Conservation (phyloP, 1,140 invertebrate genomes). For the Cydia pomonella region DNA sequence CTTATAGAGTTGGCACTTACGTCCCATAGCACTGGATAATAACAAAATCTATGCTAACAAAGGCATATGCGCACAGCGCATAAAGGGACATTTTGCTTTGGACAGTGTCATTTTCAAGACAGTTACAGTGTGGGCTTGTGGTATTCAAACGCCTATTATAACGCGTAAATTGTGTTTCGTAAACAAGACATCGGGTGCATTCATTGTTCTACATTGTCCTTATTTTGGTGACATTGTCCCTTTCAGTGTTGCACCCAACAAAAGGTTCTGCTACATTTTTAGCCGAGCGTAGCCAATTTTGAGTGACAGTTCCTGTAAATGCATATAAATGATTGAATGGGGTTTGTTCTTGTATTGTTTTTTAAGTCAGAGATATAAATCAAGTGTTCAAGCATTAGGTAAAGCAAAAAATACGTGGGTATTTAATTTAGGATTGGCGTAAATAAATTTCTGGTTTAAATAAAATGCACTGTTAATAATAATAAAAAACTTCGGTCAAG, state of each 20-base stretch:
- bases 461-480: too few species aligned
- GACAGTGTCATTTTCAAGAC: neutral
- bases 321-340: slow-evolving; percentile 44
- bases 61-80: neutral
- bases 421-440: neutral
- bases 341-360: slow-evolving; percentile 41
- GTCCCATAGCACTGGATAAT: neutral
- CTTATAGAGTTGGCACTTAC: neutral
- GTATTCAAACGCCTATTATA: slow-evolving; percentile 53
- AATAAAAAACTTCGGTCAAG: too few species aligned
- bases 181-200: slow-evolving; percentile 65
- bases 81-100: neutral
- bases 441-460: neutral
- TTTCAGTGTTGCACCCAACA: slow-evolving; percentile 37
- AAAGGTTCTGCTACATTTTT: slow-evolving; percentile 50
- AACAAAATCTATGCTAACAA: neutral
- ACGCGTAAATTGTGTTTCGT: slow-evolving; percentile 58
- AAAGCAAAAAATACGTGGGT: neutral
- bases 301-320: slow-evolving; percentile 54
- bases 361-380: slow-evolving; percentile 6
- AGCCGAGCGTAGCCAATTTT: slow-evolving; percentile 50
- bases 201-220: slow-evolving; percentile 50
- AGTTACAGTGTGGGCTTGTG: slow-evolving; percentile 59
- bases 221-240: slow-evolving; percentile 34
- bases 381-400: neutral